Evolutionary conservation across 2,113 vertebrate species (phyloP).

Genomic region (Toxostoma redivivum): DNA sequence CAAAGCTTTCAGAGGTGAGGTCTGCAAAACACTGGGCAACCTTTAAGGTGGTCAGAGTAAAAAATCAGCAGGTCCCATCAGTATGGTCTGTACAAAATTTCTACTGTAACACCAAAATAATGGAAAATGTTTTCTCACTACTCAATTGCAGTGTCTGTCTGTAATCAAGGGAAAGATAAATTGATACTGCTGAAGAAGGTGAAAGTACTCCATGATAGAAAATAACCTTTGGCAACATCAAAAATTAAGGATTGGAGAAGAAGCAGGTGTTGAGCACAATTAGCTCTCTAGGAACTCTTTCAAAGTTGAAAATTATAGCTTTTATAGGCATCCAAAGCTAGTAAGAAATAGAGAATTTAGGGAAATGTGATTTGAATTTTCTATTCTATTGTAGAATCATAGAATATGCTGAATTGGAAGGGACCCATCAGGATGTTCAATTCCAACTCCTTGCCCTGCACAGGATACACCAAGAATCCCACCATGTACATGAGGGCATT

Average conservation of each 20-base stretch:
- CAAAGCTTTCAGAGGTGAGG: neutral
- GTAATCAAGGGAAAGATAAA: neutral
- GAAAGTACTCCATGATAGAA: neutral
- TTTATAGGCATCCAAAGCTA: neutral
- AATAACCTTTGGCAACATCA: neutral
- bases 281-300: neutral
- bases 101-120: neutral
- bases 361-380: neutral
- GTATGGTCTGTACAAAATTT: neutral
- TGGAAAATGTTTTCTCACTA: neutral
- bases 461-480: too few species aligned
- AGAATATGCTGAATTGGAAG: neutral
- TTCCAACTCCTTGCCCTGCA: neutral
- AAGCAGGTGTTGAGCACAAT: neutral
- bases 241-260: neutral
- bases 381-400: neutral
- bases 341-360: neutral
- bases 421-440: neutral
- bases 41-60: fast-evolving
- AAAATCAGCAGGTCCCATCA: neutral
- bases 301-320: neutral
- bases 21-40: neutral
- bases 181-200: neutral
- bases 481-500: neutral
- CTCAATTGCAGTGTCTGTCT: neutral